Conservation (phyloP, 2,113 vertebrate genomes). For the Pseudolaguvia tuberculata region DNA sequence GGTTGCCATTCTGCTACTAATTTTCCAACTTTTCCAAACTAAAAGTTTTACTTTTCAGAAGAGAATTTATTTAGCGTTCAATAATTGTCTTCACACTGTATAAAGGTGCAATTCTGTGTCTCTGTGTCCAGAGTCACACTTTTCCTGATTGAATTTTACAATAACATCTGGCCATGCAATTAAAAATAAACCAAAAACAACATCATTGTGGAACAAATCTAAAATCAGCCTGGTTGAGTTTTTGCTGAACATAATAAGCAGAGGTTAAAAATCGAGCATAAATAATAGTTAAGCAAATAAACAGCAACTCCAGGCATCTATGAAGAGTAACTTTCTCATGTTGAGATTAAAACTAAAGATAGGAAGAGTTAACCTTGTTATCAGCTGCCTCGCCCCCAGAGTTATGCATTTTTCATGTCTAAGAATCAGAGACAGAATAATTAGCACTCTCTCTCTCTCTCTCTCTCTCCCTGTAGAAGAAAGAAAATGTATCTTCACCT, state of each 20-base stretch:
- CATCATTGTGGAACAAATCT: constrained; percentile 6
- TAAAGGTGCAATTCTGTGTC: neutral
- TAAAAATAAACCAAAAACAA: neutral
- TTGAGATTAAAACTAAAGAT: constrained; percentile 56
- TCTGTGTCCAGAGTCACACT: neutral
- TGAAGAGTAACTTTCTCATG: constrained; percentile 47
- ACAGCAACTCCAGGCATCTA: constrained; percentile 47
- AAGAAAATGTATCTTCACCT: constrained; percentile 1
- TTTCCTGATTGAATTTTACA: neutral
- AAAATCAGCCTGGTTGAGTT: constrained; percentile 60
- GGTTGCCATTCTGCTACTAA: neutral
- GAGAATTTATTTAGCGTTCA: neutral
- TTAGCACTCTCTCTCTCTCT: constrained; percentile 52
- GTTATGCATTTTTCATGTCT: constrained; percentile 64
- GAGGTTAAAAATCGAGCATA: constrained; percentile 29
- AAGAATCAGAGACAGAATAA: constrained; percentile 65
- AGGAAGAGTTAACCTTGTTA: constrained; percentile 66
- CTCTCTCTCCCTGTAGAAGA: constrained; percentile 36
- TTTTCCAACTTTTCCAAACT: neutral
- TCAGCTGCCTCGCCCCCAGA: constrained; percentile 59
- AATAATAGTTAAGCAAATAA: constrained; percentile 51
- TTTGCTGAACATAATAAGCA: constrained; percentile 41
- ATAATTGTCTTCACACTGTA: neutral
- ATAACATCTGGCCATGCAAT: neutral
- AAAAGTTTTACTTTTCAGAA: neutral